Evolutionary conservation across 2,888 invertebrate genomes (phyloP), one percentile per base, ranked within the genome.

Genomic region (Tiphia femorata): DNA sequence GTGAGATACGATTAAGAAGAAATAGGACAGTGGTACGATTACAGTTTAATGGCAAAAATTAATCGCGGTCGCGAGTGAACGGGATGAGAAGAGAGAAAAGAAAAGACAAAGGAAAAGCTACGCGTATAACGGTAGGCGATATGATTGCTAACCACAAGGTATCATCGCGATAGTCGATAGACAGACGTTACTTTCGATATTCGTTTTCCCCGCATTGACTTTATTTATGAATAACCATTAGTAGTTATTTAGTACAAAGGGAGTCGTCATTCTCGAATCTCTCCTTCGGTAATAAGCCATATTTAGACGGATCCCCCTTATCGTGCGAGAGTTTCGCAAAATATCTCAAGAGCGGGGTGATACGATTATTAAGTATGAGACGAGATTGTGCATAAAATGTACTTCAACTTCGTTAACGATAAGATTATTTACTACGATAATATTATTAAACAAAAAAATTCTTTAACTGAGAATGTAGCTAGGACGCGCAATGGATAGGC

Each of bases 401-500:
- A 65, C 62, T 58, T 63, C 57, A 60, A 42, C 35, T 54, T 56
- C 57, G 57, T 50, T 58, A n/a, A 56, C 60, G 58, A 63, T 50
- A 58, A 55, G 58, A 52, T n/a, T 43, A 58, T 49, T 49, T 53
- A 27, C 53, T 58, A 54, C 60, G 52, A 60, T 64, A 58, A 43
- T 52, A 69, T 47, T 54, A 56, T 43, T 49, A 49, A n/a, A n/a
- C n/a, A n/a, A n/a, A n/a, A n/a, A n/a, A 62, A 54, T 60, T 67
- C 58, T 57, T 58, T 56, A 62, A 43, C 52, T 47, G 37, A 62
- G 48, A 47, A 54, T 54, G 55, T 70, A 66, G 67, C 42, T 70
- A 70, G 60, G 61, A 56, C n/a, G 62, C 49, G 58, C 54, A 59
- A 57, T n/a, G 48, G 54, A 27, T 71, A 74, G 67, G 60, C 65